Conservation (phyloP, 53 echinoderm and acorn worm species). For the Hippasteria phrygiana region DNA sequence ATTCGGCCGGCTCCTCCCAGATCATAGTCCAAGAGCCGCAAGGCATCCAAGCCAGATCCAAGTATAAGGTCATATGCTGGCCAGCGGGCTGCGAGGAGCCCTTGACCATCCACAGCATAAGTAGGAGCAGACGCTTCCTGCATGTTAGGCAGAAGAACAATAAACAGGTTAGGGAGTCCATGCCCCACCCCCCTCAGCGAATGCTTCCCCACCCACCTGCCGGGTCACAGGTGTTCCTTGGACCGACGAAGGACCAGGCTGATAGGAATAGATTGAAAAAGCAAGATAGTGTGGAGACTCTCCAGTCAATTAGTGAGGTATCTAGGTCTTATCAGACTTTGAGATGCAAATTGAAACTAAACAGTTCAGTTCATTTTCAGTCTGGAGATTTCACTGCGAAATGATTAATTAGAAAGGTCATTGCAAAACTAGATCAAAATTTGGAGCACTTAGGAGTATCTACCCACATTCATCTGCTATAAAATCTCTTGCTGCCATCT, state of each 20-base stretch:
- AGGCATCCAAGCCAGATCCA: neutral
- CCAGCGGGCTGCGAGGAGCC: constrained; percentile 43
- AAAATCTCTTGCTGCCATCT: neutral
- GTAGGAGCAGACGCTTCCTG: constrained; percentile 30
- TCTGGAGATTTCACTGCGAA: neutral
- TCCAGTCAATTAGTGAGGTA: constrained; percentile 63
- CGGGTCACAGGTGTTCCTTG: constrained; percentile 30
- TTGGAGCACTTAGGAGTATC: neutral
- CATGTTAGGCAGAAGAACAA: constrained; percentile 19
- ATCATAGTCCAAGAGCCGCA: neutral
- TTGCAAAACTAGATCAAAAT: too few species aligned
- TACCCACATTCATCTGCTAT: neutral
- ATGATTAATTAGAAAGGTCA: too few species aligned
- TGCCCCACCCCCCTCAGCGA: constrained; percentile 33
- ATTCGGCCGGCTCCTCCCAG: constrained; percentile 34
- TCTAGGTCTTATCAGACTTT: neutral
- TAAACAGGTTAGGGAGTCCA: neutral
- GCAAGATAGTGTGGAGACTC: constrained; percentile 51
- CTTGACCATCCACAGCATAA: constrained; percentile 42
- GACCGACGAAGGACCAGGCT: neutral
- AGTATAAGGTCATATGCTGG: constrained; percentile 58
- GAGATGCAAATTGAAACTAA: neutral
- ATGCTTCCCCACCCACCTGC: constrained; percentile 32
- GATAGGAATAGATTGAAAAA: constrained; percentile 27
- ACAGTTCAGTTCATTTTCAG: neutral